Evolutionary conservation across 2,113 vertebrate species (phyloP).

Genomic region (Forbesichthys agassizii): DNA sequence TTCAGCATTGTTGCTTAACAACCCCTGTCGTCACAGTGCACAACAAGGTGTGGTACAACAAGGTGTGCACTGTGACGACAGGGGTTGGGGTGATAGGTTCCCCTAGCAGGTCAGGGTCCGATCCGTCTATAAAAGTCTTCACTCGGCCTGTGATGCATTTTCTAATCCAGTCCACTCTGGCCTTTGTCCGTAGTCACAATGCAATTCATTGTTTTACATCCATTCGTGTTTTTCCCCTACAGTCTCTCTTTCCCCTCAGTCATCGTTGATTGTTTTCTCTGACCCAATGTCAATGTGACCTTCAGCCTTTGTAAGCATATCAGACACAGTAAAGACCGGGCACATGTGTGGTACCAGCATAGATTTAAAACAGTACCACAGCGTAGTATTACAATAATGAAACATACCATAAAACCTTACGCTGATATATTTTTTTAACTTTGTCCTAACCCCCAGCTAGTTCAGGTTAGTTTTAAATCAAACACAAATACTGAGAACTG

Average conservation of each 20-base stretch:
- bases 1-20: slow-evolving; percentile 45
- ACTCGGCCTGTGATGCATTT: slow-evolving; percentile 25
- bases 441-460: too few species aligned
- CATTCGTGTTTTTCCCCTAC: slow-evolving; percentile 16
- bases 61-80: neutral
- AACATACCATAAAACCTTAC: too few species aligned
- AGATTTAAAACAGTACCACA: too few species aligned
- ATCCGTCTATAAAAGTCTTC: slow-evolving; percentile 24
- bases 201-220: slow-evolving; percentile 49
- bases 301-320: neutral
- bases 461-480: too few species aligned
- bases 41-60: neutral
- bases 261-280: slow-evolving; percentile 54
- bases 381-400: too few species aligned
- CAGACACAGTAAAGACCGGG: neutral
- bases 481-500: too few species aligned
- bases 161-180: slow-evolving; percentile 53
- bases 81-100: neutral
- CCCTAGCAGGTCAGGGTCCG: slow-evolving; percentile 16
- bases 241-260: slow-evolving; percentile 32
- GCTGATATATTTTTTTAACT: too few species aligned
- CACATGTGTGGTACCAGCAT: neutral
- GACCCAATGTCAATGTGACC: slow-evolving; percentile 13
- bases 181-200: slow-evolving; percentile 49
- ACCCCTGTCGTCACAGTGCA: neutral